Conservation (phyloP, 2,113 vertebrate species). For the Megaleporinus macrocephalus region DNA sequence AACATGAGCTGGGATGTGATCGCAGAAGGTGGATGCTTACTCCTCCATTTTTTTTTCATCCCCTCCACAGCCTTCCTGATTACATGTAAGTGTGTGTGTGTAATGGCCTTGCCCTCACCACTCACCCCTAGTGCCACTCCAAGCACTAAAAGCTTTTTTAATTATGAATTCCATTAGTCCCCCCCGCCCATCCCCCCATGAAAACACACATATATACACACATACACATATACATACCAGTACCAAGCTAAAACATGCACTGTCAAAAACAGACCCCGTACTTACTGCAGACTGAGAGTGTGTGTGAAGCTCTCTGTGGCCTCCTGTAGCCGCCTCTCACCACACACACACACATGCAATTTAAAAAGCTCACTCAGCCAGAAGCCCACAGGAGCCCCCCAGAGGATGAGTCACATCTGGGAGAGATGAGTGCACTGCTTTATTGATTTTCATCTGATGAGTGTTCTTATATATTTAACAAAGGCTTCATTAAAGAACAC, state of each 20-base stretch:
- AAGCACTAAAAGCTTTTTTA: constrained; percentile 82
- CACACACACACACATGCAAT: background rate
- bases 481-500: constrained; percentile 57
- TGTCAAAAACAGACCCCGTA: constrained; percentile 24
- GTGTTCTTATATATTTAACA: constrained; percentile 49
- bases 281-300: background rate
- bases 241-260: constrained; percentile 36
- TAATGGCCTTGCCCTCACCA: constrained; percentile 46
- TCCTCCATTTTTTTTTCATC: background rate
- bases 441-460: constrained; percentile 63
- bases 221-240: constrained; percentile 1
- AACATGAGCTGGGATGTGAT: background rate
- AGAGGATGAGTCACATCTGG: constrained; percentile 62
- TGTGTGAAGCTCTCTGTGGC: background rate
- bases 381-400: constrained; percentile 43
- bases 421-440: constrained; percentile 61
- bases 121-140: constrained; percentile 64
- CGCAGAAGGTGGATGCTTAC: background rate
- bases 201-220: constrained; percentile 4
- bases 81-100: constrained; percentile 10
- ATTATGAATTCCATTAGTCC: constrained; percentile 75
- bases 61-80: background rate
- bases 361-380: constrained; percentile 43
- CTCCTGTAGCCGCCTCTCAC: constrained; percentile 6
- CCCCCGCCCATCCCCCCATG: constrained; percentile 58